Evolutionary conservation across 2,797 vertebrate species (phyloP).

Genomic region (Acrossocheilus fasciatus): DNA sequence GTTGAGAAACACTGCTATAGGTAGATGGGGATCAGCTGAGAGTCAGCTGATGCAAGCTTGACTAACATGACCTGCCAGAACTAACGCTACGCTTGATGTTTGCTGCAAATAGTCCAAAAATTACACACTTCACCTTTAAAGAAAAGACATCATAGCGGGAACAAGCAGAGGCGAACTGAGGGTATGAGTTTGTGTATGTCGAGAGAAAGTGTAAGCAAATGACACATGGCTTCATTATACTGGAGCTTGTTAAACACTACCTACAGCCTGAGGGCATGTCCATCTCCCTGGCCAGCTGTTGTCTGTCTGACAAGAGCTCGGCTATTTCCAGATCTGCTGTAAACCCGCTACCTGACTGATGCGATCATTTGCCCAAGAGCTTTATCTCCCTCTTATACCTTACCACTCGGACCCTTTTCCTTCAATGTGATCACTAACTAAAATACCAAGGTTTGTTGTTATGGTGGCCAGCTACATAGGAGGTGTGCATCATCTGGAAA

Average conservation of each 20-base stretch:
- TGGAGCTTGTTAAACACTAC: constrained; percentile 63
- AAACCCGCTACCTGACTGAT: constrained; percentile 40
- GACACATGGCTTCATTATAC: constrained; percentile 58
- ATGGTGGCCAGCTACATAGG: neutral
- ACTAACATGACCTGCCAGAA: too few relatives aligned
- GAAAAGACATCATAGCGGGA: constrained; percentile 27
- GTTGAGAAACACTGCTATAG: too few relatives aligned
- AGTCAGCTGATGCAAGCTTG: too few relatives aligned
- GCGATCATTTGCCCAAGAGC: constrained; percentile 37
- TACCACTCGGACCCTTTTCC: neutral
- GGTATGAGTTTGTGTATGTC: constrained; percentile 18
- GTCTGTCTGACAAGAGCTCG: constrained; percentile 38
- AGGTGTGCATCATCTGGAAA: neutral
- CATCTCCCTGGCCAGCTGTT: constrained; percentile 34
- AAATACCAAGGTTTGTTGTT: neutral
- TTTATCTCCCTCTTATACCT: constrained; percentile 32
- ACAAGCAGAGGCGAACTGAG: constrained; percentile 4
- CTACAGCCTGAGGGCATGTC: constrained; percentile 55
- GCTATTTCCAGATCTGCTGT: constrained; percentile 48
- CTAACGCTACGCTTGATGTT: neutral
- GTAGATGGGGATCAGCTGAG: too few relatives aligned
- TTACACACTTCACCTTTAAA: neutral
- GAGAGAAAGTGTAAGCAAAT: constrained; percentile 61
- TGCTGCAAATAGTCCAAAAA: neutral
- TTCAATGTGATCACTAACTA: neutral